Base-by-base conservation (phyloP, 2,888 invertebrate species). In the Cerceris ruficornis region DNA sequence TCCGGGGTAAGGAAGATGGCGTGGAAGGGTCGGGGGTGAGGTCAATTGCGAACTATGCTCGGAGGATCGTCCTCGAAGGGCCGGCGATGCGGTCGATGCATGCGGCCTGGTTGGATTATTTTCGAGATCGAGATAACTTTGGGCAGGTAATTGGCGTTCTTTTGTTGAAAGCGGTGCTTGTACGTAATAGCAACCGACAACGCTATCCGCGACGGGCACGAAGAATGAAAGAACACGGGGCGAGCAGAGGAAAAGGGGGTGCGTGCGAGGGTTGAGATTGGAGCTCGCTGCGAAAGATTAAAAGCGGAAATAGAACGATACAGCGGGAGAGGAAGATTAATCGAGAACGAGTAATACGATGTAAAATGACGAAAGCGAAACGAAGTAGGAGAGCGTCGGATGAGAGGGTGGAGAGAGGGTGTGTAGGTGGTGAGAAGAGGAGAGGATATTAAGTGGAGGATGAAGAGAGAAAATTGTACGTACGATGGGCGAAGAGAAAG, bases 111-210 rank as follows among this genome's bases (percentile, higher is more conserved):
- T 85, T 81, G 87, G 84, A 88, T 88, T 87, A 88, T 88, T 88
- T 87, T 87, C 84, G 85, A 83, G 85, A 88, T 87, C 84, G 82
- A 79, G 83, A 87, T 85, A 87, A 83, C 85, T 83, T 69, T 61
- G 60, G 58, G 75, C 41, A 49, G 62, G 55, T 54, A 65, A 68
- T 61, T 57, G 68, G 61, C 70, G 70, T 66, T 64, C 57, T 77
- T 69, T 17, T 55, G 43, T 15, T 52, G 66, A 55, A 64, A n/a
- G 62, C 62, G 65, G 46, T 28, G 14, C 4, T 54, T 42, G 9
- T 46, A 28, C 14, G 14, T 17, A 41, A 43, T 13, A 41, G 55
- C 70, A 43, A 50, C 11, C 5, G 14, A 52, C 6, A 50, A n/a
- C n/a, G 46, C 9, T 50, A 7, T 50, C 50, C 13, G 7, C 9